A percentile compares a stretch with the other conserved stretches of the same genome.
phyloP scores from a whole-genome alignment of 2,888 invertebrate species.

The Melolontha melolontha region DNA sequence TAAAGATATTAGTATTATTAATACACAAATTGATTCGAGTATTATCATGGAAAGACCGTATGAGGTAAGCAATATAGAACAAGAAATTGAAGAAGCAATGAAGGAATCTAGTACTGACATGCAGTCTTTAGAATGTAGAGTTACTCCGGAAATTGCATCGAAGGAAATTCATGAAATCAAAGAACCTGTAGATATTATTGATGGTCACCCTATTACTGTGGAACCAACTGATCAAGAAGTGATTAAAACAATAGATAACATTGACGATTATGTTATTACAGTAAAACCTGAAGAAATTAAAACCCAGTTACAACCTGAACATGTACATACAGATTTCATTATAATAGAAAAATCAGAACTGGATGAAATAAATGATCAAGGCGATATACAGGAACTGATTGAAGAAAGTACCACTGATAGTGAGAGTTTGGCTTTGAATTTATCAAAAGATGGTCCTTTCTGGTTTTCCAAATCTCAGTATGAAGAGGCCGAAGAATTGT shows the following conservation, averaged over 20 bases:
- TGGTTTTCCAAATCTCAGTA: slow-evolving; percentile 74
- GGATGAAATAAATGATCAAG: background rate
- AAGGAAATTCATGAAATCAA: background rate
- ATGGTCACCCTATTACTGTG: too few relatives aligned
- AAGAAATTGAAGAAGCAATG: slow-evolving; percentile 36
- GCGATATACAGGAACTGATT: slow-evolving; percentile 33
- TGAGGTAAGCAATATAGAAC: slow-evolving; percentile 28
- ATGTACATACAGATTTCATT: slow-evolving; percentile 4
- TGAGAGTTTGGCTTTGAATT: slow-evolving; percentile 37
- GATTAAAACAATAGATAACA: too few relatives aligned
- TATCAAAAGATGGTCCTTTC: slow-evolving; percentile 67
- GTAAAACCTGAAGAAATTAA: too few relatives aligned
- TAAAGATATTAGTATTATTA: slow-evolving; percentile 34
- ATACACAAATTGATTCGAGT: slow-evolving; percentile 30
- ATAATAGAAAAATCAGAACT: slow-evolving; percentile 36
- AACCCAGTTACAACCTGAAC: background rate
- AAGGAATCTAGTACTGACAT: slow-evolving; percentile 12
- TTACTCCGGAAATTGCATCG: too few relatives aligned
- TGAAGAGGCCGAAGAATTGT: slow-evolving; percentile 75
- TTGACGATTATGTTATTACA: too few relatives aligned
- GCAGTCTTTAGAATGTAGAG: background rate
- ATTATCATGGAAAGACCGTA: slow-evolving; percentile 10
- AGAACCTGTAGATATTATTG: background rate
- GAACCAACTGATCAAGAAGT: too few relatives aligned
- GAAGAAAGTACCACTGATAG: background rate